Evolutionary conservation across 2,113 vertebrate species (phyloP).

Genomic region (Leuciscus idus): DNA sequence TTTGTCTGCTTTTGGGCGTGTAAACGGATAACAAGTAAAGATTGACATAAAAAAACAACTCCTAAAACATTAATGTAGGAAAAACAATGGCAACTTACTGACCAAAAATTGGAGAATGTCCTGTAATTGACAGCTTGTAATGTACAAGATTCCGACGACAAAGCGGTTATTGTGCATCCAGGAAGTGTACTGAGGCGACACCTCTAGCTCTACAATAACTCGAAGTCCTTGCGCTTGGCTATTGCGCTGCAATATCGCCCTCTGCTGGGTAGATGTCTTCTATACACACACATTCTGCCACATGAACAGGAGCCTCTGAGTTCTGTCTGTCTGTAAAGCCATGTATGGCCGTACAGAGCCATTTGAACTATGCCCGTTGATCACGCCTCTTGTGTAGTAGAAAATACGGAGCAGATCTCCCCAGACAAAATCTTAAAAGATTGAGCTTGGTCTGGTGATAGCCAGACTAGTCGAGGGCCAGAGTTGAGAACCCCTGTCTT

Average conservation of each 20-base stretch:
- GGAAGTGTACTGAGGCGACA: background rate
- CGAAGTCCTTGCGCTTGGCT: background rate
- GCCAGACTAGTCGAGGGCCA: too few relatives aligned
- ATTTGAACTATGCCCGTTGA: too few relatives aligned
- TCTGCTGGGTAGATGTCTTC: background rate
- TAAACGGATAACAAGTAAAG: background rate
- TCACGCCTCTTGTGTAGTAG: too few relatives aligned
- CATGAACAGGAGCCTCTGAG: background rate
- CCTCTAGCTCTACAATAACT: background rate
- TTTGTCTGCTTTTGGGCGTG: background rate
- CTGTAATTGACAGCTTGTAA: background rate
- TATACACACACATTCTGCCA: background rate
- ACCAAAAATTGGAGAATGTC: background rate
- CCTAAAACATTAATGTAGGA: background rate
- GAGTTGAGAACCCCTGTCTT: too few relatives aligned
- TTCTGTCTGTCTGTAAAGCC: background rate
- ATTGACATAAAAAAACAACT: background rate
- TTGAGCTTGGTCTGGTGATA: too few relatives aligned
- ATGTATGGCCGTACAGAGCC: too few relatives aligned
- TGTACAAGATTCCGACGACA: background rate
- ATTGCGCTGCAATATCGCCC: background rate
- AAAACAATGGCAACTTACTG: background rate
- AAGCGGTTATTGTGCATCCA: slow-evolving; percentile 11
- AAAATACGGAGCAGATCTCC: too few relatives aligned
- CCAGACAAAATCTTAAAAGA: too few relatives aligned